Base-by-base conservation (phyloP, 2,888 invertebrate genomes). In the Xylota segnis region DNA sequence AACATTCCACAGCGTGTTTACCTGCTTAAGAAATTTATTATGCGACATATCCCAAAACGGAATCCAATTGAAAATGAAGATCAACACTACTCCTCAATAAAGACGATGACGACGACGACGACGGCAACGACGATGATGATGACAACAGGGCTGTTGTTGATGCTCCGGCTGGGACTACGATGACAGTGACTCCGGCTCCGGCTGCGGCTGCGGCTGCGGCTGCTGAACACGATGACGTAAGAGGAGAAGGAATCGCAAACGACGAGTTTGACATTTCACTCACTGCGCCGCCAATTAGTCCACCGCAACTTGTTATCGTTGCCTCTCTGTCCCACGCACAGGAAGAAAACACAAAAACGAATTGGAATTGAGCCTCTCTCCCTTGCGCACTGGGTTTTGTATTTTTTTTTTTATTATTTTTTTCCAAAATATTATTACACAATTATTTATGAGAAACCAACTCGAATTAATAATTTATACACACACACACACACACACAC, bases 11-110 rank as follows among this genome's bases (percentile, higher is more conserved):
- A 23, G 14, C 10, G n/a, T 65, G 45, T 27, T 61, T 68, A 75
- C 88, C 88, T 88, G 87, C 47, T 88, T 87, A 43, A 87, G 83
- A 66, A 87, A 86, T 88, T 87, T 88, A 82, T 81, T 87, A 87
- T 87, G 87, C 88, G 88, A 89, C 88, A 88, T 88, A 88, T 88
- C 88, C 88, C 84, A 87, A 75, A 75, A 78, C 50, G 71, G 58
- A 79, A 77, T 78, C 78, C 84, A 78, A 87, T 65, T 61, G 84
- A 75, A 87, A 65, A 52, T 32, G 9, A 71, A 68, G 79, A 83
- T 79, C 79, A 81, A 68, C 75, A 37, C 32, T 10, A 37, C 37
- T 37, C 37, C 37, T 52, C 37, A 58, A 66, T 37, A 76, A 71
- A 43, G 14, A 14, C 66, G 71, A 68, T 23, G 79, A 79, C 45